Base-by-base conservation (phyloP, 2,888 invertebrate genomes). In the Amiota minor region DNA sequence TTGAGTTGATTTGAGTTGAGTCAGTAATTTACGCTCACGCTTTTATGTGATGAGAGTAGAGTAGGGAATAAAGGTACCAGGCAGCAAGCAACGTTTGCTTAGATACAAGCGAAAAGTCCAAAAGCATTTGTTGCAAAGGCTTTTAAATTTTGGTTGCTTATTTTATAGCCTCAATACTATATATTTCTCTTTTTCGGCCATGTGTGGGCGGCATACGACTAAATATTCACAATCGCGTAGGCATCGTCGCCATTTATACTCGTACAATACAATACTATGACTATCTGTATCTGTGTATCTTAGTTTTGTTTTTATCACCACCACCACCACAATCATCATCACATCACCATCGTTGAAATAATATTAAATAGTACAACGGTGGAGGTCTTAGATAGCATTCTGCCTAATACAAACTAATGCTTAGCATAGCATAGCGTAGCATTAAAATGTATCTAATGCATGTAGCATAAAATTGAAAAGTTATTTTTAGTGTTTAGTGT, bases 1-100 rank as follows among this genome's bases (percentile, higher is more conserved):
- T 6, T 35, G 0, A 35, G 35, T 35, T 35, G 35, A 35, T 3
- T 35, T 35, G 35, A 35, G 35, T 35, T 6, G 23, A 35, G 35
- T 35, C 35, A 35, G 35, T 35, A 1, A 6, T 35, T 35, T 35
- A 35, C 35, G 35, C 35, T 35, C 35, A 35, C 35, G 46, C 23
- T 61, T 67, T 45, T 72, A 45, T 20, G 71, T 72, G 72, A 47
- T 77, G 76, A 74, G 75, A 75, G 75, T 73, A 72, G 69, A 47
- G 74, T 70, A 74, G 74, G 75, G 72, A 76, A 35, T 35, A 35
- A 35, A 35, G 35, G 35, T 35, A 35, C 35, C 35, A 35, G 35
- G 35, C 68, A 72, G 49, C 68, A 61, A 72, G 49, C 68, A 61
- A 49, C 23, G 47, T 70, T 16, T 55, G 46, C 16, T 56, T 49